phyloP scores from a whole-genome alignment of 2,113 vertebrate genomes.

The Crotalus helleri region DNA sequence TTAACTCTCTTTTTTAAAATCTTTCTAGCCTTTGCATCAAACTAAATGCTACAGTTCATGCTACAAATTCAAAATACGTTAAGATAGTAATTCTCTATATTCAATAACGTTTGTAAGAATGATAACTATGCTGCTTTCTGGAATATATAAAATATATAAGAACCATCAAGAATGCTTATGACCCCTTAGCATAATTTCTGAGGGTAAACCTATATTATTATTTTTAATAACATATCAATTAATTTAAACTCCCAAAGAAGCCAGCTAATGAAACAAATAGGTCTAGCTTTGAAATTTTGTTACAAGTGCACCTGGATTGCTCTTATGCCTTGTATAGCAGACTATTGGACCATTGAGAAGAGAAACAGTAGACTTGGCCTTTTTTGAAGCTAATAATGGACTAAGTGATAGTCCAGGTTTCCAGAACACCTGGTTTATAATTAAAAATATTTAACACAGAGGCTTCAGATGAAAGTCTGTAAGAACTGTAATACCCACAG shows the following conservation, averaged over 20 bases:
- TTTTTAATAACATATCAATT: not conserved
- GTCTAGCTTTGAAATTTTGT: not conserved
- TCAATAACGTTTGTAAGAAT: not conserved
- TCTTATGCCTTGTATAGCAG: not conserved
- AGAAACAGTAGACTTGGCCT: not conserved
- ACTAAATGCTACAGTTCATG: not conserved
- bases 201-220: not conserved
- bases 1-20: not conserved
- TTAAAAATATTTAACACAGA: slow-evolving; percentile 8
- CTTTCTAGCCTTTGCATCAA: not conserved
- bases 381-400: not conserved
- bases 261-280: not conserved
- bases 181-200: not conserved
- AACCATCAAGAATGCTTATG: not conserved
- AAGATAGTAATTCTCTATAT: not conserved
- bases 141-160: not conserved
- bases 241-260: not conserved
- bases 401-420: not conserved
- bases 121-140: not conserved
- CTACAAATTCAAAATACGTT: not conserved
- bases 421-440: slow-evolving; percentile 18
- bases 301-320: not conserved
- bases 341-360: not conserved
- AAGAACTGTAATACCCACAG: slow-evolving; percentile 30
- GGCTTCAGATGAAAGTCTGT: not conserved